Base-by-base conservation (phyloP, 2,113 vertebrate species). In the Calyptomena viridis region DNA sequence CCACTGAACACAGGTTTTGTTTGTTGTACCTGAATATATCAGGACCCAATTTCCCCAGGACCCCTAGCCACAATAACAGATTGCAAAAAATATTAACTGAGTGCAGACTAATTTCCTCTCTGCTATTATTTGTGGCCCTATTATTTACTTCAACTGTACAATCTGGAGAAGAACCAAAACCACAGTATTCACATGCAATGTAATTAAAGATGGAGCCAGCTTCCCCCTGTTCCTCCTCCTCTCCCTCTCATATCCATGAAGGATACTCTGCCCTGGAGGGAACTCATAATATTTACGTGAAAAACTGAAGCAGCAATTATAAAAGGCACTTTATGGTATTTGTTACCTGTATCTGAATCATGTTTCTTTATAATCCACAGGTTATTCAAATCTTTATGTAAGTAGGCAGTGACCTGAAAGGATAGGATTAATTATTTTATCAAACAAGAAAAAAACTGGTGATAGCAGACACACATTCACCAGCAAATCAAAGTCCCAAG, bases 341-440 rank as follows among this genome's bases (percentile, higher is more conserved):
- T 71, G 63, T 99, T 98, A 99, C 99, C 98, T 92, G 98, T 81
- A 69, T 97, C 97, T 16, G 95, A 60, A 72, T 98, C 97, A 50
- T 95, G 98, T 89, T 98, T 99, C 97, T 98, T 99, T 97, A 99
- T 98, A 83, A 99, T 97, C 99, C 99, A 99, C 86, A 99, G 74
- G 95, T 99, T 99, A 98, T 99, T 99, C 84, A 98, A 98, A 97
- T 99, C 99, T 88, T 99, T 99, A 95, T 99, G 99, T 62, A 99
- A 98, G 94, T 99, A 99, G 35, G 99, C 98, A 58, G 99, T 99
- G 83, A 99, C 98, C 99, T 99, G 95, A 77, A 94, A 94, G 62
- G n/a, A 91, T 24, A 92, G 31, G 24, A 94, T 40, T 75, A 58
- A 53, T 39, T 76, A 87, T 40, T 87, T 59, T 53, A 91, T 44